Evolutionary conservation across 2,888 invertebrate species (phyloP).

Genomic region (Lasioglossum marginatum): DNA sequence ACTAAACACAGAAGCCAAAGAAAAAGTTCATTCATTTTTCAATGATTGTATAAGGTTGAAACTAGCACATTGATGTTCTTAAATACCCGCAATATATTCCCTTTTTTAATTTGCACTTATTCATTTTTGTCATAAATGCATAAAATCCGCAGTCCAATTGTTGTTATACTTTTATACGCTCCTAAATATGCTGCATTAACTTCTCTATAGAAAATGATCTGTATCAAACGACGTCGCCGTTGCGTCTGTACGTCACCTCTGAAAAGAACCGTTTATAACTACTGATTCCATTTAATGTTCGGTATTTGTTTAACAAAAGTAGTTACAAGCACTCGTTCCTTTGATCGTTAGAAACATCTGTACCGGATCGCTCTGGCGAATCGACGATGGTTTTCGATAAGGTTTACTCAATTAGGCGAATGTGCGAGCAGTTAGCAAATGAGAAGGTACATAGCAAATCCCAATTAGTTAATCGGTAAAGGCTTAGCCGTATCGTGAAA

Average conservation of each 20-base stretch:
- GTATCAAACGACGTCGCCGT: background rate
- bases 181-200: no score
- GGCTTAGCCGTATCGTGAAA: constrained; percentile 13
- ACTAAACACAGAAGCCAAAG: no score
- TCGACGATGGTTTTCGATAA: background rate
- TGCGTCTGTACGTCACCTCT: background rate
- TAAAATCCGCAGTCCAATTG: no score
- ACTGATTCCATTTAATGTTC: background rate
- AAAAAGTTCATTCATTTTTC: no score
- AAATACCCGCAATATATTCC: no score
- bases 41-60: no score
- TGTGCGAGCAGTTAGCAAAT: background rate
- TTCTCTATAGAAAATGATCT: background rate
- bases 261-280: background rate
- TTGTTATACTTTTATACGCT: no score
- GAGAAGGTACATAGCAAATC: background rate
- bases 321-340: background rate
- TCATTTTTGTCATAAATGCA: no score
- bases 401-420: background rate
- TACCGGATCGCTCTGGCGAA: background rate
- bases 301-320: background rate
- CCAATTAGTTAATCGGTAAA: constrained; percentile 32
- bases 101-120: no score
- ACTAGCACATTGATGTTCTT: no score
- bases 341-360: background rate